Percentiles rank a stretch among this genome's conserved stretches.
Evolutionary conservation across 2,797 vertebrate species (phyloP).

Genomic region (Rhinophrynus dorsalis): DNA sequence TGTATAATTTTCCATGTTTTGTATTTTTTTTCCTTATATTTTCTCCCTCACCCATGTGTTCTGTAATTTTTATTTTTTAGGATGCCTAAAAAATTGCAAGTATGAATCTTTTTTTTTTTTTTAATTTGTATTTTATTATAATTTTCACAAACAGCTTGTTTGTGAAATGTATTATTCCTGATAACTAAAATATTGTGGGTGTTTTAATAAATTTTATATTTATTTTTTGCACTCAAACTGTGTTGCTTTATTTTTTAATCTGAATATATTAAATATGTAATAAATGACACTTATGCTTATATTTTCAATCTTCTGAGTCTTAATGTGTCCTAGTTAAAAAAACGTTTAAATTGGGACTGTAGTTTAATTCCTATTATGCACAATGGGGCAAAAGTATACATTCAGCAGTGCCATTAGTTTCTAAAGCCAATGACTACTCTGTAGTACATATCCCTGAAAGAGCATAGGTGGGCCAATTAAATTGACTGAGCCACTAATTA

Average conservation of each 20-base stretch:
- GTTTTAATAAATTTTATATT: slow-evolving; percentile 90
- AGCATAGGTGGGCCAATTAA: too few relatives aligned
- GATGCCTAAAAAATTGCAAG: slow-evolving; percentile 73
- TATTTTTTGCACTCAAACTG: slow-evolving; percentile 84
- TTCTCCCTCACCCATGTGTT: slow-evolving; percentile 51
- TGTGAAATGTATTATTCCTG: slow-evolving; percentile 78
- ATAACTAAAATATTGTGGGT: slow-evolving; percentile 85
- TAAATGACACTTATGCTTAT: background rate
- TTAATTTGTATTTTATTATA: slow-evolving; percentile 76
- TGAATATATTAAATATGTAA: background rate
- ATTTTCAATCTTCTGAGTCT: background rate
- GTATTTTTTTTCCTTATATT: slow-evolving; percentile 55
- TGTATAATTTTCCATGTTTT: slow-evolving; percentile 72
- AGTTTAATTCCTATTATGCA: too few relatives aligned
- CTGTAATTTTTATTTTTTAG: slow-evolving; percentile 74
- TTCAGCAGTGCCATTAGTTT: too few relatives aligned
- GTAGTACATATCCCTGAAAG: too few relatives aligned
- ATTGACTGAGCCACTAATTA: too few relatives aligned
- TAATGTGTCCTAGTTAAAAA: too few relatives aligned
- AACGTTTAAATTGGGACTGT: too few relatives aligned
- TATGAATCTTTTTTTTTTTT: slow-evolving; percentile 64
- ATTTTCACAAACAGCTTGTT: slow-evolving; percentile 73
- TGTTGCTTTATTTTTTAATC: slow-evolving; percentile 48
- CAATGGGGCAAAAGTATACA: too few relatives aligned
- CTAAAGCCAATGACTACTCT: too few relatives aligned